phyloP scores from a whole-genome alignment of 2,113 vertebrate genomes.

The Danionella cerebrum region DNA sequence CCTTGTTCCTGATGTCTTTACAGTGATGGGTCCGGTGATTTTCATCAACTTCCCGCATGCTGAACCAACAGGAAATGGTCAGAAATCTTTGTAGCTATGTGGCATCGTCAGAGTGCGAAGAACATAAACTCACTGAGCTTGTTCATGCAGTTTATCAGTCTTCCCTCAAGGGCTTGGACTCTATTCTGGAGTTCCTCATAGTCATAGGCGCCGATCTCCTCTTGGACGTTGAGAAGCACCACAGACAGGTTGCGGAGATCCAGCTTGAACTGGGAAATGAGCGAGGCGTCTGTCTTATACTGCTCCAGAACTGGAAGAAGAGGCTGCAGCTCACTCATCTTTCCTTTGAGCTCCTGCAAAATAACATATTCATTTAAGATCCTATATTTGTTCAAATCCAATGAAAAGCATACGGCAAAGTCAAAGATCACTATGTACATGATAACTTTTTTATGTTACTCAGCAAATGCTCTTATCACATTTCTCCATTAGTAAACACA shows the following conservation, averaged over 20 bases:
- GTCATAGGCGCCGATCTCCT: constrained; percentile 92
- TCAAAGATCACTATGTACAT: no score
- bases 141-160: constrained; percentile 92
- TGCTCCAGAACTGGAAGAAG: constrained; percentile 94
- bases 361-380: no score
- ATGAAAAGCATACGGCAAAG: no score
- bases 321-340: constrained; percentile 91
- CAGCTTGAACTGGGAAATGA: constrained; percentile 93
- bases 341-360: constrained; percentile 85
- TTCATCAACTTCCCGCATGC: constrained; percentile 99
- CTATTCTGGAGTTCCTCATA: constrained; percentile 90
- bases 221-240: constrained; percentile 85
- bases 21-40: constrained; percentile 88
- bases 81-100: constrained; percentile 37
- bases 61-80: constrained; percentile 60
- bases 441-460: no score
- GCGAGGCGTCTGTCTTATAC: constrained; percentile 90
- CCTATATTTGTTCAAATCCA: no score
- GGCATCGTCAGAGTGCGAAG: no score
- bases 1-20: constrained; percentile 94
- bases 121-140: constrained; percentile 93
- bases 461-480: no score
- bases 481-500: no score
- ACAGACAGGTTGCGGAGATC: constrained; percentile 89
- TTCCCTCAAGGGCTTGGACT: constrained; percentile 80